Evolutionary conservation across 2,113 vertebrate species (phyloP).

Genomic region (Marcusenius ussheri): DNA sequence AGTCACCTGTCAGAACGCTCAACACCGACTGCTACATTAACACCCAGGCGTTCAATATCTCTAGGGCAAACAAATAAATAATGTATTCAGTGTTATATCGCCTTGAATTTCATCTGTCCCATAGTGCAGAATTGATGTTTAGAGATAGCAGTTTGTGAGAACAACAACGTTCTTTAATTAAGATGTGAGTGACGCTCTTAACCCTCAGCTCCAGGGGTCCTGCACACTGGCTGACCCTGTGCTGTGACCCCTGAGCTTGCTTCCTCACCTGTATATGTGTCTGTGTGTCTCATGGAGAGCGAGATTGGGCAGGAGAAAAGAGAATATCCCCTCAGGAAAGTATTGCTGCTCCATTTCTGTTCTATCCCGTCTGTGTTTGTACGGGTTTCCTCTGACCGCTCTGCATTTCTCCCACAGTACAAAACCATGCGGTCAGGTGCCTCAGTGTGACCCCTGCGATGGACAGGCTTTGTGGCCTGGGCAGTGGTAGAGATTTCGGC

Average conservation of each 20-base stretch:
- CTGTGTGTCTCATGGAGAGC: background rate
- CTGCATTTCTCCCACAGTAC: background rate
- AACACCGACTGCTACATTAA: background rate
- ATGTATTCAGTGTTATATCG: background rate
- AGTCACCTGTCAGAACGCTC: background rate
- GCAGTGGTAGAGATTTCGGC: background rate
- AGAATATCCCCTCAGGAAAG: background rate
- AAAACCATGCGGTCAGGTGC: background rate
- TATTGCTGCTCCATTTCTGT: background rate
- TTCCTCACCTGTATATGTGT: background rate
- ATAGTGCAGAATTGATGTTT: background rate
- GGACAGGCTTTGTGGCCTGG: background rate
- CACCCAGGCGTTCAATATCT: background rate
- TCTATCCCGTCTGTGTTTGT: background rate
- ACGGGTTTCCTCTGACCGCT: background rate
- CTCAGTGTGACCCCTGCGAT: background rate
- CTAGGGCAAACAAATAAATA: background rate
- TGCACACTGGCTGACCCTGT: background rate
- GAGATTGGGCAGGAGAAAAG: background rate
- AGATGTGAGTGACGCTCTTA: background rate
- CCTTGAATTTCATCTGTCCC: background rate
- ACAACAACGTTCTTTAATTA: background rate
- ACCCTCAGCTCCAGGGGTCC: background rate
- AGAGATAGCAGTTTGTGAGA: background rate
- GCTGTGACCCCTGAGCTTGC: background rate